Evolutionary conservation across 2,888 invertebrate species (phyloP), one percentile per base, ranked within the genome.

Genomic region (Drosophila peninsularis): DNA sequence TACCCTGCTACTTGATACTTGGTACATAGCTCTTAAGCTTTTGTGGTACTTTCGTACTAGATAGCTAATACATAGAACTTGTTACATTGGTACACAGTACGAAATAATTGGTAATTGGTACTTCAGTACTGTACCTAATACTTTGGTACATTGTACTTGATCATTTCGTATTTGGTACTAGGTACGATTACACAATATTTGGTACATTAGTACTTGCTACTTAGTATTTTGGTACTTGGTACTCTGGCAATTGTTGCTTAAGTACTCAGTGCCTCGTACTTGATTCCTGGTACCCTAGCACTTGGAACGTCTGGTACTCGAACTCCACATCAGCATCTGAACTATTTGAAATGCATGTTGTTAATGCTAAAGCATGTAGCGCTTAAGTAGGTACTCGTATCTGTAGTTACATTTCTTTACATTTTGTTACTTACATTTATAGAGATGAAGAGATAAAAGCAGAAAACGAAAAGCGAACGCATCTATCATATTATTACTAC

Each of bases 311-410:
- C 71, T 71, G 64, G 58, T 64, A 76, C 64, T 45, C 64, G 37
- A 71, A 34, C 58, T 60, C 17, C 44, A 50, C n/a, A 27, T 49
- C 30, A 13, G 36, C 50, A 54, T 50, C 50, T 34, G 55, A 60
- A 66, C 47, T 62, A 78, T 65, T 75, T 71, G 63, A 69, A 88
- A 80, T 86, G 89, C 83, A 83, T 88, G 80, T 80, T 77, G 85
- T 85, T 89, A 76, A 85, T 89, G 84, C 85, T 83, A 78, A 80
- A 89, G 85, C 85, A 89, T 86, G 85, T 86, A 86, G 89, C 88
- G 85, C 85, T 86, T 86, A 86, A 86, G 88, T 86, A 88, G 90
- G 79, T 70, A 75, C 71, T 79, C 71, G 64, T 76, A 76, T 79
- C 50, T 70, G 87, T 83, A 88, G 83, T 77, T 55, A 71, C 62